phyloP scores from a whole-genome alignment of 2,113 vertebrate genomes.

The Ascaphus truei region DNA sequence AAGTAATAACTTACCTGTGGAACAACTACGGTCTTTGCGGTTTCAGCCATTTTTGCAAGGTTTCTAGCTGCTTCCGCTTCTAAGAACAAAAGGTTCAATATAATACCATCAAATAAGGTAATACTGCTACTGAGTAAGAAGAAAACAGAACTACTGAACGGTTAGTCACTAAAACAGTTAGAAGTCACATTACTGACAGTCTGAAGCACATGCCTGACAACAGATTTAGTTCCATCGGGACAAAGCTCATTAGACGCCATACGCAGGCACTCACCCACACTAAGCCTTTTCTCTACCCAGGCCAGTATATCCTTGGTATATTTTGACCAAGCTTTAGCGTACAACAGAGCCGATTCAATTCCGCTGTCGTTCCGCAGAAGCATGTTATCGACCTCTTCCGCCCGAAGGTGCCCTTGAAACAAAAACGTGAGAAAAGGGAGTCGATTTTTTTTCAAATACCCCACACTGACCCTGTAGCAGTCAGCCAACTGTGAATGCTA shows the following conservation, averaged over 20 bases:
- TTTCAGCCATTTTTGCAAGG: slow-evolving; percentile 90
- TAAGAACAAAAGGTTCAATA: slow-evolving; percentile 48
- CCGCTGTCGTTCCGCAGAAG: slow-evolving; percentile 80
- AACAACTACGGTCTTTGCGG: slow-evolving; percentile 77
- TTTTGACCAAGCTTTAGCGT: slow-evolving; percentile 95
- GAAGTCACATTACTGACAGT: slow-evolving; percentile 58
- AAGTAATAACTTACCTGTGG: slow-evolving; percentile 89
- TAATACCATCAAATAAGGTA: neutral
- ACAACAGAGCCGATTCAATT: slow-evolving; percentile 86
- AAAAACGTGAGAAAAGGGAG: slow-evolving; percentile 43
- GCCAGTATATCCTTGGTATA: slow-evolving; percentile 91
- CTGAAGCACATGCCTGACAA: slow-evolving; percentile 54
- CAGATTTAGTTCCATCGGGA: slow-evolving; percentile 54
- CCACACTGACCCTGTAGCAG: slow-evolving; percentile 46
- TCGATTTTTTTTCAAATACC: slow-evolving; percentile 41
- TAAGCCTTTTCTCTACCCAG: slow-evolving; percentile 95
- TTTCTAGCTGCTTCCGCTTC: slow-evolving; percentile 90
- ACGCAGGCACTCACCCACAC: slow-evolving; percentile 78
- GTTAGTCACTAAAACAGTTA: slow-evolving; percentile 44
- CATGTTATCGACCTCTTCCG: slow-evolving; percentile 77
- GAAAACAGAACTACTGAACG: neutral
- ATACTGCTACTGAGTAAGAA: neutral
- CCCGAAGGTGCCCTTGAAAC: slow-evolving; percentile 73
- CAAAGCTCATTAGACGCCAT: slow-evolving; percentile 52
- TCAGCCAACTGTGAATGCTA: slow-evolving; percentile 48